Evolutionary conservation across 2,888 invertebrate species (phyloP), one percentile per base, ranked within the genome.

Genomic region (Neocrepidodera transversa): DNA sequence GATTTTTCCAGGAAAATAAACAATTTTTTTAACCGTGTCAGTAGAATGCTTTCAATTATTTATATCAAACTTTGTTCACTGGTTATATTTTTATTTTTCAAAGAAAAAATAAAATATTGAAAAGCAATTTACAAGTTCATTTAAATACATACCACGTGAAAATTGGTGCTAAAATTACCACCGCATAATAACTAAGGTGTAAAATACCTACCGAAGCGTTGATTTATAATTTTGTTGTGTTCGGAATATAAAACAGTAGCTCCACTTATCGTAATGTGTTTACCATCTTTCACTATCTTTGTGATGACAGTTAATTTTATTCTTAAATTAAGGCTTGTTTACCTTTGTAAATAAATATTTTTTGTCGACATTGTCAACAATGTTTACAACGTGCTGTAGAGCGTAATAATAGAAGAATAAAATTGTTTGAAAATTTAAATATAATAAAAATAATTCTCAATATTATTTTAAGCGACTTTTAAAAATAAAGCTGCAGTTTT

Each of bases 181-280:
- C 40, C 52, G 35, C 28, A 42, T 47, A 48, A 57, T 60, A 56
- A 56, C 49, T 42, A 48, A 60, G 56, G 60, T 60, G 60, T 60
- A 56, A 56, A 60, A 52, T 56, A 52, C 43, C 48, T 7, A 35
- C 16, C 45, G 47, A 52, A 55, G 51, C 28, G 52, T 26, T 13
- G 14, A 11, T 28, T 40, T 51, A 35, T 51, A 53, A 56, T 56
- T 47, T 28, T 49, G 54, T 59, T 54, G 54, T 35, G 35, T 35
- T 45, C 20, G 28, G 35, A 48, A 56, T 49, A 23, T 26, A 43
- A 57, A 51, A 57, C 51, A 45, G 57, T 20, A 54, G 47, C 42
- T 38, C 45, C 36, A 20, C 30, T 42, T 42, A 23, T 35, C 45
- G 43, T 53, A 45, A 45, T 45, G 18, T 53, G 45, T 53, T 32